A percentile compares a stretch with the other conserved stretches of the same genome.
These are phyloP conservation scores for Hydrotaea diabolus DNA, from an alignment of 2,888 invertebrate genomes.

Conservation along the genomic window DNA sequence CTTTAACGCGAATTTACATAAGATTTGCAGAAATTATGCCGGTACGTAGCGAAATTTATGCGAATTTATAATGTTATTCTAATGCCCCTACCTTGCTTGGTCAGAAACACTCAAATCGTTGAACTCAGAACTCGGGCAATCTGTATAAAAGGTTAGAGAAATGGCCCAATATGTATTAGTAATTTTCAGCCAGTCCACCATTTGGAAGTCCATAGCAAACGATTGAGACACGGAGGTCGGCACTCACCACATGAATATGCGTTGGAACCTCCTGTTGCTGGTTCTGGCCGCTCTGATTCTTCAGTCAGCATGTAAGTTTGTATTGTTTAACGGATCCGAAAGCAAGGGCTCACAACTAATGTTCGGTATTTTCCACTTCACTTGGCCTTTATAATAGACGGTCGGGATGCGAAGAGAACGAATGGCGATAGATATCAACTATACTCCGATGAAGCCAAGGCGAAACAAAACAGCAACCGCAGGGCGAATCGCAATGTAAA, in stretches of 20 bases:
- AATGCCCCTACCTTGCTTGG: too few relatives aligned
- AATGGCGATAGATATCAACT: background rate
- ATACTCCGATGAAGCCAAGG: background rate
- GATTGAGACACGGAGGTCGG: background rate
- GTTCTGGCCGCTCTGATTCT: background rate
- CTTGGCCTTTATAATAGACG: background rate
- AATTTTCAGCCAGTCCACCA: background rate
- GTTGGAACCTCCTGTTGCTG: background rate
- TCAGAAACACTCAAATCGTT: too few relatives aligned
- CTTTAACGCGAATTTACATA: background rate
- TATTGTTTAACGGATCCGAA: background rate
- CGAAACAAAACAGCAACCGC: background rate
- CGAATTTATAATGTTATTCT: conserved; percentile 3
- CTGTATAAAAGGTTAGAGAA: conserved; percentile 8
- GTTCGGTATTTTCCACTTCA: background rate
- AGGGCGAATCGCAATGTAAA: background rate
- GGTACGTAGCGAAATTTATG: background rate
- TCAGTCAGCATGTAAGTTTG: conserved; percentile 18
- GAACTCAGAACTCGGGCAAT: background rate
- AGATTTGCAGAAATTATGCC: background rate
- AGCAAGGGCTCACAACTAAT: background rate
- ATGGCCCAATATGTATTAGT: background rate
- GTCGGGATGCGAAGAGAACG: background rate
- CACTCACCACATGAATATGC: background rate
- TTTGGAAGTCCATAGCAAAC: background rate